Conservation (phyloP, 2,888 invertebrate species). For the Pandemis corylana region DNA sequence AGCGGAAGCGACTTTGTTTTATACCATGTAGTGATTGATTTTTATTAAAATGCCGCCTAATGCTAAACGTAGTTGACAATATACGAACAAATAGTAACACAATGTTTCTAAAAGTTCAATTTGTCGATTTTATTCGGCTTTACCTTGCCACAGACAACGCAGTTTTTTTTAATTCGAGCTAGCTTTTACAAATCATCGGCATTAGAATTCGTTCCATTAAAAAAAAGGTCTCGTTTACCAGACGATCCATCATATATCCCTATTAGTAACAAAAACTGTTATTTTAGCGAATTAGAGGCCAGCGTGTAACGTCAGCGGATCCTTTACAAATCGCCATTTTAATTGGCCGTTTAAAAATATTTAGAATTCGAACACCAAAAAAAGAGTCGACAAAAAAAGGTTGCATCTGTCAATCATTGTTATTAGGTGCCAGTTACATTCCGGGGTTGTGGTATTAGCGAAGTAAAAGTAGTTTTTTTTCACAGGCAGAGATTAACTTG, state of each 20-base stretch:
- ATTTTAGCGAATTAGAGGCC: constrained; percentile 66
- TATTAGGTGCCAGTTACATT: constrained; percentile 27
- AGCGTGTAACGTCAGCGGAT: constrained; percentile 61
- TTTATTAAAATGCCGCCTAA: too few species aligned
- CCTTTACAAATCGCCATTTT: constrained; percentile 67
- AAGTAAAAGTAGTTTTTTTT: background rate
- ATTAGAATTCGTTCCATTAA: constrained; percentile 3
- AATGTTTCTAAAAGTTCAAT: background rate
- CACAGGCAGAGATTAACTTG: background rate
- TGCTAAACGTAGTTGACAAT: too few species aligned
- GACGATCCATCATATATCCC: constrained; percentile 45
- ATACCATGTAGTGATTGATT: too few species aligned
- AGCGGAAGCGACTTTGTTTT: too few species aligned
- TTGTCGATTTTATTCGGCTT: background rate
- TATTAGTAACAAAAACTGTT: constrained; percentile 61
- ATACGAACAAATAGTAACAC: too few species aligned
- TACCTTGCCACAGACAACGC: background rate
- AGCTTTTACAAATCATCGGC: constrained; percentile 1
- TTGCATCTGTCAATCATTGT: constrained; percentile 40
- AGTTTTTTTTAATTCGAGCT: background rate
- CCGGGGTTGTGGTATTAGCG: background rate
- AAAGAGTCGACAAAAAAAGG: constrained; percentile 29
- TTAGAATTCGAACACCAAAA: constrained; percentile 66
- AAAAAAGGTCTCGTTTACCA: constrained; percentile 39
- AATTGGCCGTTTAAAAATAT: constrained; percentile 72